Conservation (phyloP, 2,797 vertebrate genomes). For the Brachyalestes nurse region DNA sequence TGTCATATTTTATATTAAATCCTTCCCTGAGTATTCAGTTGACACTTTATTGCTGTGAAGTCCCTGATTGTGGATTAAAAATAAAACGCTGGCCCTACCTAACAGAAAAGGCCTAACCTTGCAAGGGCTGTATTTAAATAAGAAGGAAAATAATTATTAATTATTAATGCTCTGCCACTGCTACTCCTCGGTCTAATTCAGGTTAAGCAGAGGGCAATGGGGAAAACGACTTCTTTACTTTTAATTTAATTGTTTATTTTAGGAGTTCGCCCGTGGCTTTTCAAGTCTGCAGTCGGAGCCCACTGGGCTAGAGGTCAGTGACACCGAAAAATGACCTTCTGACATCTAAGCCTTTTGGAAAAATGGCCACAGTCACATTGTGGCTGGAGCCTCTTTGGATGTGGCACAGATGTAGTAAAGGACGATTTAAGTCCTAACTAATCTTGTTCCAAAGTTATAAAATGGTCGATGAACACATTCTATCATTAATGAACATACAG, state of each 20-base stretch:
- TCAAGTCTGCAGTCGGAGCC: constrained; percentile 51
- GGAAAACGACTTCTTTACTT: constrained; percentile 42
- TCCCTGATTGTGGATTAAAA: background rate
- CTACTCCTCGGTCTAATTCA: constrained; percentile 12
- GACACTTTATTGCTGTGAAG: background rate
- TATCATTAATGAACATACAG: constrained; percentile 35
- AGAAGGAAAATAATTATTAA: background rate
- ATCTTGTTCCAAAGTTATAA: constrained; percentile 6
- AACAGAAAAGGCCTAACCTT: background rate
- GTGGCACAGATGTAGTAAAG: constrained; percentile 47
- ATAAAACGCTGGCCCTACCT: background rate
- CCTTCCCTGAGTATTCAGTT: background rate
- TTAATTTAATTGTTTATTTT: constrained; percentile 60
- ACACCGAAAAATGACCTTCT: constrained; percentile 44
- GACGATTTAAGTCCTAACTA: constrained; percentile 26
- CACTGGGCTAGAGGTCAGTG: constrained; percentile 39
- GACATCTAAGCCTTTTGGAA: constrained; percentile 39
- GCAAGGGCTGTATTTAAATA: background rate
- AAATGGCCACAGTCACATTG: constrained; percentile 29
- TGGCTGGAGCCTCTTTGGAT: constrained; percentile 20
- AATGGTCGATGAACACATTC: constrained; percentile 8
- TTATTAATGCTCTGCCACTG: constrained; percentile 14
- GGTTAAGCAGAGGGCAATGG: constrained; percentile 46
- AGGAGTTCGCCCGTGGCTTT: constrained; percentile 42
- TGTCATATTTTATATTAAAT: background rate